Percentiles rank a stretch among this genome's conserved stretches.
These are phyloP conservation scores for Phlogophora meticulosa DNA, from an alignment of 2,888 invertebrate species.

Conservation along the genomic window DNA sequence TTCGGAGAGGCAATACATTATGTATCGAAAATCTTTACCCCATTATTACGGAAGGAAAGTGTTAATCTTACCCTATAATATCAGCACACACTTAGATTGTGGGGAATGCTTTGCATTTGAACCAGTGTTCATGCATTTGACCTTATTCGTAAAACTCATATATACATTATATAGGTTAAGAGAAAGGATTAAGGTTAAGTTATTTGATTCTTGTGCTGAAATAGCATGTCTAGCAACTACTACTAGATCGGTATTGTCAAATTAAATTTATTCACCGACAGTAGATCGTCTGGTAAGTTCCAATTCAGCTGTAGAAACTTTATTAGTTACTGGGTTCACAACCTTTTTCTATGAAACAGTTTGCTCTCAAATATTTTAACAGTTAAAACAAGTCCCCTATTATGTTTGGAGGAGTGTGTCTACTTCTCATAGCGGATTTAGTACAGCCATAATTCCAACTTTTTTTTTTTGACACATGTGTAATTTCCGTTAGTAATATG, in stretches of 20 bases:
- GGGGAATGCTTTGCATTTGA: constrained; percentile 23
- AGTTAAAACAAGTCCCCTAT: constrained; percentile 43
- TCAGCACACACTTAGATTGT: not conserved
- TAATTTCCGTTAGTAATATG: not conserved
- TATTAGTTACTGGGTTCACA: constrained; percentile 35
- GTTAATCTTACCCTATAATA: constrained; percentile 10
- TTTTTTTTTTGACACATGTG: no score
- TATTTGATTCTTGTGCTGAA: constrained; percentile 13
- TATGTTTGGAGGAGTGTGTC: constrained; percentile 48
- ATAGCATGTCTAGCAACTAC: constrained; percentile 5
- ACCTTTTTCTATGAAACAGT: constrained; percentile 39
- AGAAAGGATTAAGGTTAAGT: not conserved
- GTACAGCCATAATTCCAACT: not conserved
- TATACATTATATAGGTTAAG: no score
- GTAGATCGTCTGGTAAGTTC: constrained; percentile 44
- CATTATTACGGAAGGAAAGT: constrained; percentile 16
- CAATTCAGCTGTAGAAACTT: constrained; percentile 47
- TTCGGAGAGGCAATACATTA: constrained; percentile 32
- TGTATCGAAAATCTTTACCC: constrained; percentile 8
- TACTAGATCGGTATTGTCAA: constrained; percentile 48
- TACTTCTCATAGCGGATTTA: constrained; percentile 36
- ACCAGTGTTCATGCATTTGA: constrained; percentile 1
- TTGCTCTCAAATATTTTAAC: constrained; percentile 54
- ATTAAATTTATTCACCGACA: constrained; percentile 56
- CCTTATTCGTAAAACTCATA: not conserved